A percentile compares a stretch with the other conserved stretches of the same genome.
These are phyloP conservation scores for Nysson spinosus DNA, from an alignment of 2,888 invertebrate species.

Conservation along the genomic window DNA sequence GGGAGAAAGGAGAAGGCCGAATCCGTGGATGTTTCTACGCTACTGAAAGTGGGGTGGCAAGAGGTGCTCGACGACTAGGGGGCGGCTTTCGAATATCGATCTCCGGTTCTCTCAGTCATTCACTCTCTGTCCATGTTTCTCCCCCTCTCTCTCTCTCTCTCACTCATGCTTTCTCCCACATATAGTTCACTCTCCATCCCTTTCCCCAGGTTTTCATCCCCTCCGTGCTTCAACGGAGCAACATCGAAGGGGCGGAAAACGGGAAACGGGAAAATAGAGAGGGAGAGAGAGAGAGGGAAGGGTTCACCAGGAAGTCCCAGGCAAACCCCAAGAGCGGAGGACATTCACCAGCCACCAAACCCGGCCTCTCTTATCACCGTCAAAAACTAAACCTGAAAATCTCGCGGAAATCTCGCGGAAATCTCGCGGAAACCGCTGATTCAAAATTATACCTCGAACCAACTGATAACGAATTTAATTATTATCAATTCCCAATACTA, in stretches of 20 bases:
- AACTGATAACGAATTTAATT: too few relatives aligned
- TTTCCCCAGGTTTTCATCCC: not conserved
- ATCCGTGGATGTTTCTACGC: constrained; percentile 51
- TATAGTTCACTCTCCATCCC: not conserved
- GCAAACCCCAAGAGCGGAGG: constrained; percentile 55
- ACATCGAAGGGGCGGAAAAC: too few relatives aligned
- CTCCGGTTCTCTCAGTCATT: constrained; percentile 70
- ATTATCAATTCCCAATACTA: not conserved
- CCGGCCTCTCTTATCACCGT: constrained; percentile 15
- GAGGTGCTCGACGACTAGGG: constrained; percentile 55
- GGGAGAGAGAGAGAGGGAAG: constrained; percentile 21
- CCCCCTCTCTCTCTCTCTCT: constrained; percentile 1
- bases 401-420: too few relatives aligned
- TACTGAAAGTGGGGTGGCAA: constrained; percentile 44
- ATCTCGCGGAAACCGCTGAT: not conserved
- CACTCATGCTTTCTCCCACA: not conserved
- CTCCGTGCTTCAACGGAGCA: not conserved
- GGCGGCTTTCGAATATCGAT: constrained; percentile 76
- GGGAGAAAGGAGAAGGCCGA: constrained; percentile 44
- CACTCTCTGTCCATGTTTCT: constrained; percentile 51
- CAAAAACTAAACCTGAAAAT: not conserved
- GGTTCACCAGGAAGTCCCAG: constrained; percentile 59
- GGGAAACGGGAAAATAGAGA: too few relatives aligned
- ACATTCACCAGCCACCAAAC: constrained; percentile 52
- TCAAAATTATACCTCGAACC: not conserved